These are phyloP conservation scores for Acanthurus leucopareius DNA, from an alignment of 2,797 vertebrate genomes.

Conservation along the genomic window DNA sequence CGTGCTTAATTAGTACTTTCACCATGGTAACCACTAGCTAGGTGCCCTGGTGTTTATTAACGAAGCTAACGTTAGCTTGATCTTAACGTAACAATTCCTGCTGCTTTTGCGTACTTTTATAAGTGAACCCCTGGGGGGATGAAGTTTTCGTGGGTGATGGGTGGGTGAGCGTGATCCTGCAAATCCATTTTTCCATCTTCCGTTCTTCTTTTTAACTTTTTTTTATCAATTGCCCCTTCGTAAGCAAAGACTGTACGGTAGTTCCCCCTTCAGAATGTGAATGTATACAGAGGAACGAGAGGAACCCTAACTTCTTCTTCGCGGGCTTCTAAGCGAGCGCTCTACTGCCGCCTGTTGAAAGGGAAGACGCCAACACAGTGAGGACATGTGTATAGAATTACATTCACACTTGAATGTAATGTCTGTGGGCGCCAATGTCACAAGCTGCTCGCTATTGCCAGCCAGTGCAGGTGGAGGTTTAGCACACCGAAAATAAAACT, in stretches of 20 bases:
- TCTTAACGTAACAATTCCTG: not conserved
- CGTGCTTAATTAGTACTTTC: not conserved
- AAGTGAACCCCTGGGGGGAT: constrained; percentile 63
- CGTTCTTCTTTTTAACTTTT: not conserved
- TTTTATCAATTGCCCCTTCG: constrained; percentile 46
- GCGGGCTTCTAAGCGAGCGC: rapidly evolving
- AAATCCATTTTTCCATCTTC: constrained; percentile 46
- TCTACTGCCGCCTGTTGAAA: not conserved
- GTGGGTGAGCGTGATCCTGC: constrained; percentile 60
- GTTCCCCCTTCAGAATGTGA: constrained; percentile 16
- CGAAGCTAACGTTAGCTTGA: not conserved
- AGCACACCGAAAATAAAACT: not conserved
- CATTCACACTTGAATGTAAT: no score
- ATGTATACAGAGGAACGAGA: constrained; percentile 1
- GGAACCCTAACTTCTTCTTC: constrained; percentile 62
- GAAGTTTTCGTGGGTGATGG: constrained; percentile 29
- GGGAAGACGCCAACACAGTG: not conserved
- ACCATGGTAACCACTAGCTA: not conserved
- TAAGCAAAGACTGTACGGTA: constrained; percentile 1
- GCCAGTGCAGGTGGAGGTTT: not conserved
- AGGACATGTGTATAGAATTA: no score
- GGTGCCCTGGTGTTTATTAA: no score
- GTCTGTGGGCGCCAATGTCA: no score
- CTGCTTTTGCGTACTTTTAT: constrained; percentile 75
- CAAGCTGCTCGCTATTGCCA: not conserved